Percentiles rank a stretch among this genome's conserved stretches.
Conservation (phyloP, 2,888 invertebrate species). For the Masnerella sp. region DNA sequence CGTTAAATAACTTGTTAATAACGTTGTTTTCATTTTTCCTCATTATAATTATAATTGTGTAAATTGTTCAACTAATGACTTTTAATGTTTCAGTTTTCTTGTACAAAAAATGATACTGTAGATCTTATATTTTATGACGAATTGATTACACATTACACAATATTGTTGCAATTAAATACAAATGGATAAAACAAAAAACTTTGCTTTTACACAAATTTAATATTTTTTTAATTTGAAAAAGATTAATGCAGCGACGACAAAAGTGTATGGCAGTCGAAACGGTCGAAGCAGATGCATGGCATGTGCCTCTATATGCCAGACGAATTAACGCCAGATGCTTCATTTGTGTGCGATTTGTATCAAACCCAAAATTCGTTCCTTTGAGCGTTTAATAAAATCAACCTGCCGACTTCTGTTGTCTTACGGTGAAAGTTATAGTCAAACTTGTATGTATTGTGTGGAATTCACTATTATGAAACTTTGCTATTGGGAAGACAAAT, state of each 20-base stretch:
- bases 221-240: not conserved
- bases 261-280: constrained; percentile 66
- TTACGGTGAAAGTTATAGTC: constrained; percentile 37
- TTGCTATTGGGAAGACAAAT: no score
- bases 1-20: no score
- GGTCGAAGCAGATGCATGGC: constrained; percentile 76
- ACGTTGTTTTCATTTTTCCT: no score
- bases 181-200: not conserved
- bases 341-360: constrained; percentile 72
- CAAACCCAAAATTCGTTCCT: constrained; percentile 53
- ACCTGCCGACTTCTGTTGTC: constrained; percentile 42
- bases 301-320: constrained; percentile 69
- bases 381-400: constrained; percentile 50
- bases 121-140: no score
- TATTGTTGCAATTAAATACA: not conserved
- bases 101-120: no score
- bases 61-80: no score
- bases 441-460: not conserved
- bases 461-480: no score
- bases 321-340: constrained; percentile 75
- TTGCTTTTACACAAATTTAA: not conserved
- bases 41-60: no score
- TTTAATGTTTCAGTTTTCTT: no score
- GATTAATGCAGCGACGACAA: constrained; percentile 70
- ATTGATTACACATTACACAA: no score